These are phyloP conservation scores for Globia sparganii DNA, from an alignment of 2,888 invertebrate species.

Conservation along the genomic window DNA sequence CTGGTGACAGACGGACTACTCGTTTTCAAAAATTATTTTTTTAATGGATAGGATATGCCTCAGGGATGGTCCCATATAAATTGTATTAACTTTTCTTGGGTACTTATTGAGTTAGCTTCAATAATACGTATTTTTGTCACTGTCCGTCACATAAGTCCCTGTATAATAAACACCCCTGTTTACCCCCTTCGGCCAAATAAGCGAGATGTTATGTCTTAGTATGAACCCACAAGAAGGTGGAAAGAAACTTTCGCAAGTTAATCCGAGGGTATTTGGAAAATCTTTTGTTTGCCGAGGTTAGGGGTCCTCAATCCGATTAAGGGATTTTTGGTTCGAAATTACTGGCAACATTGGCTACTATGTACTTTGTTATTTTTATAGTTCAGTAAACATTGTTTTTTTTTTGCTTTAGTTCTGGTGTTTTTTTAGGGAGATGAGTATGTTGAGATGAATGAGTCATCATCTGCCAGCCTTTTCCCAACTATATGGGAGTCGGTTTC, in stretches of 20 bases:
- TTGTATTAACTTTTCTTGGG: no score
- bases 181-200: neutral
- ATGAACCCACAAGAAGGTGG: constrained; percentile 5
- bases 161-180: neutral
- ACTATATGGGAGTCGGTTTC: no score
- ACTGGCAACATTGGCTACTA: neutral
- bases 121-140: no score
- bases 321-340: constrained; percentile 42
- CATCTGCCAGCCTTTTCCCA: no score
- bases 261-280: constrained; percentile 43
- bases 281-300: constrained; percentile 42
- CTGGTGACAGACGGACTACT: no score
- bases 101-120: no score
- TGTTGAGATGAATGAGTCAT: no score
- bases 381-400: neutral
- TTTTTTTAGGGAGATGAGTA: neutral
- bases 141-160: no score
- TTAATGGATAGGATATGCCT: no score
- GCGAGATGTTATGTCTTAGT: neutral
- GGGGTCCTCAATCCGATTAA: constrained; percentile 40
- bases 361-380: constrained; percentile 25
- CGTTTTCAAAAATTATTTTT: no score
- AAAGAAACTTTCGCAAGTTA: constrained; percentile 31
- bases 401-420: neutral
- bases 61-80: no score